Evolutionary conservation across 1,140 invertebrate species (phyloP), one percentile per base, ranked within the genome.

Genomic region (Anthonomus grandis): DNA sequence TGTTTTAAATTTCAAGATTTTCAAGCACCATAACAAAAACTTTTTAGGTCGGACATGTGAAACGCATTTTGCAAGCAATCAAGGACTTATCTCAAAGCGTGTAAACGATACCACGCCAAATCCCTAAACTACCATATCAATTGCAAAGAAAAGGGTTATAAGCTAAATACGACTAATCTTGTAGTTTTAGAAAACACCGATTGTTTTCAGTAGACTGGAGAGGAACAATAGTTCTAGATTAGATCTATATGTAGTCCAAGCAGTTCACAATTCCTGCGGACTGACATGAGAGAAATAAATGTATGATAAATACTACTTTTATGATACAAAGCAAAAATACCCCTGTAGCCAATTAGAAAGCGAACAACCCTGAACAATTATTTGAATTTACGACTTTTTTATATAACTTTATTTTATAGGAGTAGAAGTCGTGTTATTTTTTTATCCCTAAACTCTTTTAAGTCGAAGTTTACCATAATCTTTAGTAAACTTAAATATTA

Each of bases 11-110:
- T 41, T 48, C 25, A 9, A n/a, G 18, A n/a, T 19, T 5, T 3
- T 18, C 18, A 4, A 9, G 24, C 6, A 22, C 15, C 10, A 22
- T n/a, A 2, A 45, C 24, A 0, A 21, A 23, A 44, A 1, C 15
- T 23, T 53, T 50, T 34, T 19, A 57, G 55, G 55, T 57, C 24
- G 94, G 94, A 4, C 94, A 98, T 71, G 85, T 97, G 2, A 98
- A 97, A 74, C 82, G 94, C 60, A 91, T 98, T 57, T 83, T 95
- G 53, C 90, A 94, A 72, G 92, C 89, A 12, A 93, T 95, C 49
- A 90, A 91, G 72, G 93, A 95, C 73, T 77, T 95, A 8, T 81
- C 79, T 53, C 71, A 71, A 66, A 68, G 69, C 45, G 53, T 59
- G 47, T 63, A 63, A 63, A 22, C 6, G 34, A 17, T 17, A 48